Evolutionary conservation across 2,888 invertebrate genomes (phyloP), one percentile per base, ranked within the genome.

Genomic region (Harpalus rubripes): DNA sequence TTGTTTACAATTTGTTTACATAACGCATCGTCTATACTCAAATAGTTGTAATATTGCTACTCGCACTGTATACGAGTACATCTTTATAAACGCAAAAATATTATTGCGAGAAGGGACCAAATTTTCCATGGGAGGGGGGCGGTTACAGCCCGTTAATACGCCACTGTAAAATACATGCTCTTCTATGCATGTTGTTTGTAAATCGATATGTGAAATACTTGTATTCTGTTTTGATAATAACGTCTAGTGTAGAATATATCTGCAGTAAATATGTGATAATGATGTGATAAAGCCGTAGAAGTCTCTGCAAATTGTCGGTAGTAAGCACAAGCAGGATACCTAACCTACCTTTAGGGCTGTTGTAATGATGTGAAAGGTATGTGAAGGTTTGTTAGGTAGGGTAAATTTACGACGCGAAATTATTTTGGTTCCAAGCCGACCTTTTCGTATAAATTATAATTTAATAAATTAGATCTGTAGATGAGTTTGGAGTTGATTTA

Each of bases 361-460:
- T 61, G 63, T 63, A 63, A 63, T 63, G 63, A 63, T 63, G 63
- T 63, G 63, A 63, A 63, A 63, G 63, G 63, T 63, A 63, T 63
- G 63, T 63, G 26, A 63, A 18, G 63, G 63, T 63, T 63, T 63
- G 63, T 63, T 63, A 63, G 63, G 22, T 22, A 26, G 63, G 63
- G 63, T 63, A 63, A 26, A 63, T 63, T 63, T 63, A 63, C 63
- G 63, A 12, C 22, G 63, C 63, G 26, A 63, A 63, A 63, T 63
- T 63, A 63, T 63, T 63, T 63, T 63, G 22, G 22, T 63, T 63
- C 63, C 18, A 22, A 22, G 18, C 26, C 12, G 63, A 63, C 63
- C 63, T 63, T 63, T 63, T 63, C 63, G 22, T 63, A 63, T 63
- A 63, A 63, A 63, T 63, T 63, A 63, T 63, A 63, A 63, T 63